phyloP scores from a whole-genome alignment of 2,888 invertebrate genomes.

The Endomychus coccineus region DNA sequence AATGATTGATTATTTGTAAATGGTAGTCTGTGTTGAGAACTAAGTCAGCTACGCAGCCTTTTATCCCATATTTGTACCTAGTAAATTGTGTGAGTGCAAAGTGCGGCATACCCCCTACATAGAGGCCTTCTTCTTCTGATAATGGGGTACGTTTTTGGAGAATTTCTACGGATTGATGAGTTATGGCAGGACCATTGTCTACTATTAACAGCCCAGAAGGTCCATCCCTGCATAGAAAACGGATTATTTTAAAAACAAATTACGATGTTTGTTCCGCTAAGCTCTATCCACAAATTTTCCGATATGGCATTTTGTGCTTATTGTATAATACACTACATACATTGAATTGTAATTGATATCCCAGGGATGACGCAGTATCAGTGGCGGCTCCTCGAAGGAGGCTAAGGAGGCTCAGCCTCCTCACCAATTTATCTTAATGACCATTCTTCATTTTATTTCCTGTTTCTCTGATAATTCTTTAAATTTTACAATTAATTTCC shows the following conservation, averaged over 20 bases:
- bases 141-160: conserved; percentile 8
- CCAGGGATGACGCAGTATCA: no score
- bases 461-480: no score
- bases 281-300: no score
- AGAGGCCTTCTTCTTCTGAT: conserved; percentile 79
- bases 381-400: no score
- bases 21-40: conserved; percentile 55
- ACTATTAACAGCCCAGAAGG: conserved; percentile 81
- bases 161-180: conserved; percentile 76
- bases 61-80: conserved; percentile 50
- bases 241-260: background rate
- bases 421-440: no score
- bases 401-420: no score
- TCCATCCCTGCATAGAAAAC: conserved; percentile 57
- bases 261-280: no score
- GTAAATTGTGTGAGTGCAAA: conserved; percentile 37
- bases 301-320: no score
- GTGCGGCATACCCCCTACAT: conserved; percentile 59
- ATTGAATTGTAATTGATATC: no score
- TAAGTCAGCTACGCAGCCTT: conserved; percentile 57
- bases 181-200: conserved; percentile 77
- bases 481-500: no score
- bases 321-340: no score
- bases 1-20: conserved; percentile 45
- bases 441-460: no score